Conservation (phyloP, 1,140 invertebrate species). For the Branchinecta lynchi region DNA sequence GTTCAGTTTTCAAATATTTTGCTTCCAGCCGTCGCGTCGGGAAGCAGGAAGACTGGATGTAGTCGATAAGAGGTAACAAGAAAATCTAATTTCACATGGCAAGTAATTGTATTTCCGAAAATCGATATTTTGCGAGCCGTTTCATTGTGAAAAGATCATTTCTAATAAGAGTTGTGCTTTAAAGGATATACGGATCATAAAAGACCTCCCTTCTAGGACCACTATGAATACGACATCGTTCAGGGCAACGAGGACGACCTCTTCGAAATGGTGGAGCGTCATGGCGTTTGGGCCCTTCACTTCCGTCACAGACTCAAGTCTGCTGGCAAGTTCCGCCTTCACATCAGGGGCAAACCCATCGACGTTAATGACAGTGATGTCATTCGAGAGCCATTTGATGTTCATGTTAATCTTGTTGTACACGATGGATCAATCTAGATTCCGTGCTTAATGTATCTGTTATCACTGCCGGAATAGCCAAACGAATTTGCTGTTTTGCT, state of each 20-base stretch:
- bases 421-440: slow-evolving; percentile 20
- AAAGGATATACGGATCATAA: too few relatives aligned
- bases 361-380: slow-evolving; percentile 20
- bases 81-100: too few relatives aligned
- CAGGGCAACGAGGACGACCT: slow-evolving; percentile 45
- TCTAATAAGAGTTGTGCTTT: too few relatives aligned
- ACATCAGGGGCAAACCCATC: slow-evolving; percentile 31
- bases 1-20: too few relatives aligned
- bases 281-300: slow-evolving; percentile 45
- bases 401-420: slow-evolving; percentile 23
- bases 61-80: too few relatives aligned
- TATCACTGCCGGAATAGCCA: background rate
- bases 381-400: slow-evolving; percentile 19
- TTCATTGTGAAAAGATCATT: too few relatives aligned
- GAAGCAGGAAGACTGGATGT: too few relatives aligned
- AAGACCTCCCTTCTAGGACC: slow-evolving; percentile 28
- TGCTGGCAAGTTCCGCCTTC: slow-evolving; percentile 39
- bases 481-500: too few relatives aligned
- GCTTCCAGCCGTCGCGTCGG: too few relatives aligned
- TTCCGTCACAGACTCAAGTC: slow-evolving; percentile 41
- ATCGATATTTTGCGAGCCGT: too few relatives aligned
- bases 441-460: background rate
- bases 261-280: slow-evolving; percentile 46
- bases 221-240: slow-evolving; percentile 46
- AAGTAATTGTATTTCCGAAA: too few relatives aligned